Evolutionary conservation across 1,140 invertebrate species (phyloP).

Genomic region (Lucilia sericata): DNA sequence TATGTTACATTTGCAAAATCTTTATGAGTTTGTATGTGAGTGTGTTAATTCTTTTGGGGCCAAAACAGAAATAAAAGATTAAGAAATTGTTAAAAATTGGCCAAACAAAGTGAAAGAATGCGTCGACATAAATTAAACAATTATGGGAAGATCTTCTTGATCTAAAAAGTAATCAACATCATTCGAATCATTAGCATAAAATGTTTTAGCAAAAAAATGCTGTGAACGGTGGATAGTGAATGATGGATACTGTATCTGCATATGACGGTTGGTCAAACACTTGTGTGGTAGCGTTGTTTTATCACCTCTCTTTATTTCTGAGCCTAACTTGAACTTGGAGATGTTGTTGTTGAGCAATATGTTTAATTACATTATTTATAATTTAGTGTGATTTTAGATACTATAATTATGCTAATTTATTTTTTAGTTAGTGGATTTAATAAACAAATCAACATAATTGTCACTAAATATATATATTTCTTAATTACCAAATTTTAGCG

Average conservation of each 20-base stretch:
- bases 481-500: too few species aligned
- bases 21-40: background rate
- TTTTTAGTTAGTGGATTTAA: too few species aligned
- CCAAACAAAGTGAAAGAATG: conserved; percentile 39
- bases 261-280: too few species aligned
- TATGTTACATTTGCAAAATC: conserved; percentile 4
- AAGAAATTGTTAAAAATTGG: conserved; percentile 19
- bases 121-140: background rate
- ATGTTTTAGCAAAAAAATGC: background rate
- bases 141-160: background rate
- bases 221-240: background rate
- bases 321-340: too few species aligned
- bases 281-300: too few species aligned
- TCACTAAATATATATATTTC: too few species aligned
- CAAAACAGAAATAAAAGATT: background rate
- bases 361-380: too few species aligned
- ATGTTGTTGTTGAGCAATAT: too few species aligned
- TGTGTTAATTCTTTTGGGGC: background rate
- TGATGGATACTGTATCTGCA: background rate
- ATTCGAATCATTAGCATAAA: background rate
- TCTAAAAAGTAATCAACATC: background rate
- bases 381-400: too few species aligned
- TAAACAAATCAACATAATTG: too few species aligned
- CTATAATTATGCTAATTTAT: too few species aligned
- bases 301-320: too few species aligned